These are phyloP conservation scores for Trachelus tabidus DNA, from an alignment of 2,888 invertebrate species.

Conservation along the genomic window DNA sequence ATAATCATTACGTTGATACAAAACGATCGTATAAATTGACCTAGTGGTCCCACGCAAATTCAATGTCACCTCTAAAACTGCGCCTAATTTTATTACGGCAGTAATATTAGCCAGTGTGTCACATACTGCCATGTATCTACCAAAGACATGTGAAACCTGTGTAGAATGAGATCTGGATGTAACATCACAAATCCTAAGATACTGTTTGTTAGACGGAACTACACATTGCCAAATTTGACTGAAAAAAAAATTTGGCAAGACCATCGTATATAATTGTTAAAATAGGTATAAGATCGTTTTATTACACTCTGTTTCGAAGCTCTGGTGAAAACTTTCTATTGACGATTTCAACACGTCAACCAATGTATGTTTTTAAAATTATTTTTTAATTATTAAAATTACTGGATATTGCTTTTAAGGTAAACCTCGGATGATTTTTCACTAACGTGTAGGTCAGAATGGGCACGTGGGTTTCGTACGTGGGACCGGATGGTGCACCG, in stretches of 20 bases:
- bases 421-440: background rate
- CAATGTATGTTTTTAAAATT: no score
- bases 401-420: background rate
- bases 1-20: background rate
- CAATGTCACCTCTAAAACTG: background rate
- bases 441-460: background rate
- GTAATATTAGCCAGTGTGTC: background rate
- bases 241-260: background rate
- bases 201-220: background rate
- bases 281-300: background rate
- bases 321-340: background rate
- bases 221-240: background rate
- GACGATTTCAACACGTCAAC: background rate
- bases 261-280: background rate
- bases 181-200: background rate
- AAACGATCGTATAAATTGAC: background rate
- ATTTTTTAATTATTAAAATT: background rate
- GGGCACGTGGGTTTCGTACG: background rate
- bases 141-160: background rate
- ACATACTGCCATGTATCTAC: background rate
- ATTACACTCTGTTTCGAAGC: background rate
- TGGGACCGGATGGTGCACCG: slow-evolving; percentile 6
- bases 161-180: background rate
- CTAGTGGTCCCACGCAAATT: background rate
- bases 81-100: background rate